Evolutionary conservation across 2,113 vertebrate species (phyloP), one percentile per base, ranked within the genome.

Genomic region (Mesocricetus auratus): DNA sequence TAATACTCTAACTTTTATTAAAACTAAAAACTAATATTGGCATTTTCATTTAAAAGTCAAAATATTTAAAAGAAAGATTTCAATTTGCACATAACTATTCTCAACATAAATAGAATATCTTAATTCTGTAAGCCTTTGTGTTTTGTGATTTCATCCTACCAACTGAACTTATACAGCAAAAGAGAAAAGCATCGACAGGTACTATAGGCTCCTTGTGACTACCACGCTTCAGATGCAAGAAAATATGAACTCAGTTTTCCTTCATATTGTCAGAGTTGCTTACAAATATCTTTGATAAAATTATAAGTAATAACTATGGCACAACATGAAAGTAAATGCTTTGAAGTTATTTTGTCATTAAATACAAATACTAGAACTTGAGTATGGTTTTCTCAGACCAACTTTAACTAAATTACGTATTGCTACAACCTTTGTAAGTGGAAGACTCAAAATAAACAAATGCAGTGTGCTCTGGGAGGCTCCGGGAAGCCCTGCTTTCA

Each of bases 1-100:
- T 75, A 90, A 85, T 85, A 16, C 90, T 93, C 92, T 69, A 92
- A 74, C 47, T 91, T 94, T 60, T 91, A 77, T 79, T 31, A 66
- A 53, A 83, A 45, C 0, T 26, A 90, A 90, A 89, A 50, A 86
- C 81, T 85, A 85, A 42, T 85, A 64, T 82, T 95, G 95, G 36
- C 1, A 82, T 92, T 96, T 96, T 89, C 21, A 89, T 74, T 91
- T 90, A 81, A 85, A 89, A 89, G 45, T 90, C n/a, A 91, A 78
- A 93, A 89, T 93, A 91, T 53, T 74, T 74, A 36, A 81, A 92
- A 88, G 10, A 66, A 75, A 75, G 24, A 45, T 16, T 91, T 74
- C 36, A 91, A 42, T 73, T 94, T 88, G 19, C 6, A 94, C 89
- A 31, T 90, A 56, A 92, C 81, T 92, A 90, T 93, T 75, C 53